Evolutionary conservation across 2,888 invertebrate species (phyloP).

Genomic region (Scrobipalpa atriplicella): DNA sequence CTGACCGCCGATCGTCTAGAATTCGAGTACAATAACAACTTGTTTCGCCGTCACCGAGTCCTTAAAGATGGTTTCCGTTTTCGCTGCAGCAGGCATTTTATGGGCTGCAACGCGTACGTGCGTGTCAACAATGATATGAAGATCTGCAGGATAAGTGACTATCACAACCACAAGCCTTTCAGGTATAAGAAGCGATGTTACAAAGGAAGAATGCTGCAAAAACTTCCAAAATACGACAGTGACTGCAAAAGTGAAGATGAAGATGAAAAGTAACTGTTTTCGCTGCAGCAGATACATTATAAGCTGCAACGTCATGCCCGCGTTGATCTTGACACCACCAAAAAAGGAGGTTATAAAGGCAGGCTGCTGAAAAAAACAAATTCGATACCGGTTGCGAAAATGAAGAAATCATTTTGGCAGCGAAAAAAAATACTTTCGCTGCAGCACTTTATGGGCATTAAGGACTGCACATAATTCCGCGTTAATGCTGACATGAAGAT

Average conservation of each 20-base stretch:
- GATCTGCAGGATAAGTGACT: not conserved
- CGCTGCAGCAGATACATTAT: not conserved
- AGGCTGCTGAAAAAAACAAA: no score
- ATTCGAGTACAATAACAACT: constrained; percentile 17
- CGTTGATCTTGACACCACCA: no score
- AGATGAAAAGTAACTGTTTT: not conserved
- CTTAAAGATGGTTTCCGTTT: constrained; percentile 6
- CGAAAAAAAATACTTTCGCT: no score
- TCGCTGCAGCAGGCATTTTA: constrained; percentile 15
- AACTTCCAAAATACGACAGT: not conserved
- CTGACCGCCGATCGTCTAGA: not conserved
- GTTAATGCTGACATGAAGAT: no score
- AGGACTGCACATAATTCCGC: no score
- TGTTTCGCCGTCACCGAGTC: constrained; percentile 2
- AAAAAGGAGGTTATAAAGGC: no score
- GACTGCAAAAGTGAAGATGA: not conserved
- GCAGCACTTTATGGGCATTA: no score
- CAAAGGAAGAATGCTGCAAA: not conserved
- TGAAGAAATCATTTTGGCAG: no score
- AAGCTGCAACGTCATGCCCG: no score
- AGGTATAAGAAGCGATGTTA: not conserved
- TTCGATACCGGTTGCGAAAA: no score
- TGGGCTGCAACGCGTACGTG: constrained; percentile 15
- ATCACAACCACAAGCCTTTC: constrained; percentile 4
- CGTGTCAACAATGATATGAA: constrained; percentile 6